Evolutionary conservation across 2,888 invertebrate genomes (phyloP).

Genomic region (Helobdella robusta): DNA sequence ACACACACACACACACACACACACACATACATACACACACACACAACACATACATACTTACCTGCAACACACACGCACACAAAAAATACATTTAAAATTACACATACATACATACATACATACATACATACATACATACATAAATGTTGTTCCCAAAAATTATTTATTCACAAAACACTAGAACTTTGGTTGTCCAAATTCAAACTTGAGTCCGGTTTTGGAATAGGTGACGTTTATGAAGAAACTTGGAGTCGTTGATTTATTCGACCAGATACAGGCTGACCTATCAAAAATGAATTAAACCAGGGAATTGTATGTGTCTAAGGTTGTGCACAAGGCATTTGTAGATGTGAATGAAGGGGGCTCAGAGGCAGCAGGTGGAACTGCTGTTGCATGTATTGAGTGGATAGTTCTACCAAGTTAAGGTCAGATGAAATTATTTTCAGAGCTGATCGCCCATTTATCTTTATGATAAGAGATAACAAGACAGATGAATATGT

Average conservation of each 20-base stretch:
- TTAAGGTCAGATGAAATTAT: neutral
- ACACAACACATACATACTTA: no score
- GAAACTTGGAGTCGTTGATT: conserved; percentile 30
- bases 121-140: conserved; percentile 2
- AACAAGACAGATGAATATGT: conserved; percentile 24
- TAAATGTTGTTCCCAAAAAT: no score
- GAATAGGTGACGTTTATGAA: conserved; percentile 28
- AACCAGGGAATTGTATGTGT: conserved; percentile 37
- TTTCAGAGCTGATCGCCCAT: conserved; percentile 33
- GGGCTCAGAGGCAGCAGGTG: conserved; percentile 40
- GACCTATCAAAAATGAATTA: conserved; percentile 42
- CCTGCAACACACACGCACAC: no score
- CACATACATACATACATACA: conserved; percentile 2
- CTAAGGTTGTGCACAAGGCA: conserved; percentile 44
- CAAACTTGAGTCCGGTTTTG: conserved; percentile 31
- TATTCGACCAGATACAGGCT: conserved; percentile 37
- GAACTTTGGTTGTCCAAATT: conserved; percentile 34
- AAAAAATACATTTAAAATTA: neutral
- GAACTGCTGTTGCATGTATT: conserved; percentile 36
- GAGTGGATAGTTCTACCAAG: no score
- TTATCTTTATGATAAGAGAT: conserved; percentile 33
- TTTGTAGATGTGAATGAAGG: conserved; percentile 41
- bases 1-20: no score
- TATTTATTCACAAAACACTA: no score
- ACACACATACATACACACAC: conserved; percentile 3